phyloP scores from a whole-genome alignment of 2,888 invertebrate species.

The Polia nebulosa region DNA sequence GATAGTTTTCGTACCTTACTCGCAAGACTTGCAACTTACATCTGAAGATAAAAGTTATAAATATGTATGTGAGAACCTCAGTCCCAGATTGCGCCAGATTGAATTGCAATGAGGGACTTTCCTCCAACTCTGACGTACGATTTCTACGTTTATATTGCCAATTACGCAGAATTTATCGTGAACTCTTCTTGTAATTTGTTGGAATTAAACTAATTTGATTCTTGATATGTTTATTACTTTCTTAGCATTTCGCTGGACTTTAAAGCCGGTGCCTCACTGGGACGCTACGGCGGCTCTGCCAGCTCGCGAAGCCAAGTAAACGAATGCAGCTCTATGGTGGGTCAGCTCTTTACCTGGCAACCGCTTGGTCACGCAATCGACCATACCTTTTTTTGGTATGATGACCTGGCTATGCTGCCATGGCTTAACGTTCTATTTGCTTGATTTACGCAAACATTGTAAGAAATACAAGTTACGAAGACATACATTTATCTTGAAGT shows the following conservation, averaged over 20 bases:
- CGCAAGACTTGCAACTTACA: conserved; percentile 34
- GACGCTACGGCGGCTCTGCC: too few relatives aligned
- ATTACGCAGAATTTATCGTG: conserved; percentile 56
- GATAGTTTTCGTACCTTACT: conserved; percentile 65
- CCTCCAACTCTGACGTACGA: conserved; percentile 37
- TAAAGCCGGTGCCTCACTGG: too few relatives aligned
- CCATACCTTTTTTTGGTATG: too few relatives aligned
- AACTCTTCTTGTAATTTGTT: conserved; percentile 32
- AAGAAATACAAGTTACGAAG: conserved; percentile 28
- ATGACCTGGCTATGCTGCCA: neutral
- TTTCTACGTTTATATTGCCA: conserved; percentile 52
- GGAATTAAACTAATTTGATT: conserved; percentile 31
- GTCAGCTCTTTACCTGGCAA: too few relatives aligned
- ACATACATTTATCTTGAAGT: conserved; percentile 14
- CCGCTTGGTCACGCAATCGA: too few relatives aligned
- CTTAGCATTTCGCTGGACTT: conserved; percentile 10
- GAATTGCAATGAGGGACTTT: conserved; percentile 49
- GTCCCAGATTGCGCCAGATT: conserved; percentile 43
- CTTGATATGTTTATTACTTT: conserved; percentile 37
- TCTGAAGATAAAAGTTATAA: conserved; percentile 47
- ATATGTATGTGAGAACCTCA: conserved; percentile 45
- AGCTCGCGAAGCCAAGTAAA: too few relatives aligned
- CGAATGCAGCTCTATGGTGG: too few relatives aligned
- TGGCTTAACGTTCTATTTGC: conserved; percentile 1
- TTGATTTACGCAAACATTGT: conserved; percentile 11